Percentiles rank a stretch among this genome's conserved stretches.
These are phyloP conservation scores for Bombus balteatus DNA, from an alignment of 1,140 invertebrate genomes.

Conservation along the genomic window DNA sequence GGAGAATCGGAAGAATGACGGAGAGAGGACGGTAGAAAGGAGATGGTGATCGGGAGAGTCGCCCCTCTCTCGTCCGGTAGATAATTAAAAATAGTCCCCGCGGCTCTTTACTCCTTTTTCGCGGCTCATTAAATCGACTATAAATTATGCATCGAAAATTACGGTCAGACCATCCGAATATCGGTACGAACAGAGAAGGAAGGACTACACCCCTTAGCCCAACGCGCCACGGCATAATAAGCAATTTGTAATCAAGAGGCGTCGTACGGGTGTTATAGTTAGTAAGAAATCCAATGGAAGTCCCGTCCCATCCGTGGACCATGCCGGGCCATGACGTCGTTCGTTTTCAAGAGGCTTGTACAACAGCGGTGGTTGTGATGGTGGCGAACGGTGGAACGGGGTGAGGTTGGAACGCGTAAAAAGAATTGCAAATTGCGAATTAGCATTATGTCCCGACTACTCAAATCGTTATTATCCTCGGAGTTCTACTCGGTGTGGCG, in stretches of 20 bases:
- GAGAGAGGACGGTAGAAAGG: conserved; percentile 5
- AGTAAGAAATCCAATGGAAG: conserved; percentile 78
- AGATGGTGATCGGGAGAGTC: conserved; percentile 33
- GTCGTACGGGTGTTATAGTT: conserved; percentile 74
- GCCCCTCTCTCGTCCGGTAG: conserved; percentile 66
- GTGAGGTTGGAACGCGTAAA: conserved; percentile 65
- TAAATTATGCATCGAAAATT: conserved; percentile 84
- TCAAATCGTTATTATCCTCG: conserved; percentile 75
- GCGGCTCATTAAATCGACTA: conserved; percentile 82
- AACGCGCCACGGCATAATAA: conserved; percentile 76
- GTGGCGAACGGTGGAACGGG: background rate
- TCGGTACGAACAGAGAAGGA: conserved; percentile 61
- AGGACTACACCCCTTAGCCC: background rate
- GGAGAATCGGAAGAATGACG: background rate
- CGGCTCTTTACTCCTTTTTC: conserved; percentile 78
- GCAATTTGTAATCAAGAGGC: conserved; percentile 82
- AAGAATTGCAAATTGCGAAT: conserved; percentile 79
- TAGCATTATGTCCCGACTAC: conserved; percentile 75
- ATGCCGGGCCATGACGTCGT: conserved; percentile 24
- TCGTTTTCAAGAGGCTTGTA: conserved; percentile 21
- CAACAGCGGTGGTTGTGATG: background rate
- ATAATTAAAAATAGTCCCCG: conserved; percentile 83
- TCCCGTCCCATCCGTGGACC: conserved; percentile 53
- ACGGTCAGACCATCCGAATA: conserved; percentile 78
- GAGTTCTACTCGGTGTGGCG: conserved; percentile 50